These are phyloP conservation scores for Ennomos quercinarius DNA, from an alignment of 2,888 invertebrate species.

Conservation along the genomic window DNA sequence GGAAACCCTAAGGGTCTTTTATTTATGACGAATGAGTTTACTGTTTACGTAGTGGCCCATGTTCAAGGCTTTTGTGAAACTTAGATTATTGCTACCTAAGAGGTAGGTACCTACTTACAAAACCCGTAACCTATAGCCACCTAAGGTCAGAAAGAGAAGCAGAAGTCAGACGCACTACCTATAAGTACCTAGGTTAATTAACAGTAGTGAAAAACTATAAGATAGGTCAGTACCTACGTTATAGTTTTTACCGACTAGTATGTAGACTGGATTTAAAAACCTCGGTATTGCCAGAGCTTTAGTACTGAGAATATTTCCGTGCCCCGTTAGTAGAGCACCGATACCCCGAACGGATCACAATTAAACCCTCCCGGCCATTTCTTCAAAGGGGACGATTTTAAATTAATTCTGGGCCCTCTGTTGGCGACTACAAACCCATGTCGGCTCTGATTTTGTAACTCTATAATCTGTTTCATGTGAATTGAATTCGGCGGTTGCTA, in stretches of 20 bases:
- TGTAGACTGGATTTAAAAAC: not conserved
- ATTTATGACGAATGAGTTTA: too few relatives aligned
- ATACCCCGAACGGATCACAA: constrained; percentile 71
- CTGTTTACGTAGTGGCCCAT: too few relatives aligned
- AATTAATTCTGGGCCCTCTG: constrained; percentile 71
- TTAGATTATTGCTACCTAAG: too few relatives aligned
- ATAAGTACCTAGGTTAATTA: too few relatives aligned
- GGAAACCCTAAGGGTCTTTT: too few relatives aligned
- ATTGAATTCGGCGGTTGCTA: constrained; percentile 24
- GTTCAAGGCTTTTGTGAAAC: too few relatives aligned
- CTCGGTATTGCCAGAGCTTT: not conserved
- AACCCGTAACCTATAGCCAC: too few relatives aligned
- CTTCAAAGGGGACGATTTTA: constrained; percentile 75
- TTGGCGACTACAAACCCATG: constrained; percentile 43
- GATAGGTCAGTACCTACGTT: too few relatives aligned
- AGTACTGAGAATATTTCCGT: constrained; percentile 8
- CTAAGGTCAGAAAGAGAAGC: too few relatives aligned
- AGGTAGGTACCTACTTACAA: too few relatives aligned
- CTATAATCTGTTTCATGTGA: constrained; percentile 20
- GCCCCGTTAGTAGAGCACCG: constrained; percentile 63
- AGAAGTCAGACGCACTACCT: too few relatives aligned
- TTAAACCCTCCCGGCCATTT: constrained; percentile 68
- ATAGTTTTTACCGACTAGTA: not conserved
- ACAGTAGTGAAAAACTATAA: too few relatives aligned
- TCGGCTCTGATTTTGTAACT: constrained; percentile 26